These are phyloP conservation scores for Asteroscopus sphinx DNA, from an alignment of 2,888 invertebrate genomes.

Conservation along the genomic window DNA sequence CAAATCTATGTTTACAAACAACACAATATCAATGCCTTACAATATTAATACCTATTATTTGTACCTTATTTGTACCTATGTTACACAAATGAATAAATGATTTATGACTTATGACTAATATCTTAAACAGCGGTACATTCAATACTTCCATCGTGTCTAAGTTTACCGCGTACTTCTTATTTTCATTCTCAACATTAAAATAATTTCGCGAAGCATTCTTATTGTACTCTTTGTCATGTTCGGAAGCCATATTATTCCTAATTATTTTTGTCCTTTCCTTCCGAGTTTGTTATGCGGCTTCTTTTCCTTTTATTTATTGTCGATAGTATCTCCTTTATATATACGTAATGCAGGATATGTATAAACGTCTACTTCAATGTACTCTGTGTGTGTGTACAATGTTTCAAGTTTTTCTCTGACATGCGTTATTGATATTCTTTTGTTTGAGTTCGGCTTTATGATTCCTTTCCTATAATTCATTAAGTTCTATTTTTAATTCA, in stretches of 20 bases:
- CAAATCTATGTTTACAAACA: too few relatives aligned
- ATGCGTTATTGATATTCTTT: constrained; percentile 48
- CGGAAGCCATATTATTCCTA: constrained; percentile 81
- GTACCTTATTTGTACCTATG: too few relatives aligned
- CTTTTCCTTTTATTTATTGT: constrained; percentile 73
- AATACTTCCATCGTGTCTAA: constrained; percentile 33
- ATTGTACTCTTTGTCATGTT: constrained; percentile 74
- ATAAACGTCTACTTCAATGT: constrained; percentile 63
- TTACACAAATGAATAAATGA: too few relatives aligned
- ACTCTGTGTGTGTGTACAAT: constrained; percentile 59
- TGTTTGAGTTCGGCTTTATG: constrained; percentile 40
- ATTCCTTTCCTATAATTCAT: constrained; percentile 35
- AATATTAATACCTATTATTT: not conserved
- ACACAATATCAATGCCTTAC: not conserved
- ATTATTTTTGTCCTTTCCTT: constrained; percentile 77
- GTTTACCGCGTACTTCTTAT: constrained; percentile 48
- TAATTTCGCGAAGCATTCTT: constrained; percentile 60
- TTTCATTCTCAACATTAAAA: constrained; percentile 60
- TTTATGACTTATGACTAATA: too few relatives aligned
- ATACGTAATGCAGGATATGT: constrained; percentile 63
- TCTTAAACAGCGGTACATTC: constrained; percentile 1
- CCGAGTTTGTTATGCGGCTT: constrained; percentile 73
- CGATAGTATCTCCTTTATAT: constrained; percentile 66
- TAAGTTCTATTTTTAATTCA: constrained; percentile 27
- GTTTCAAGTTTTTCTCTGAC: constrained; percentile 46